Percentiles rank a stretch among this genome's conserved stretches.
These are phyloP conservation scores for Zelleria hepariella DNA, from an alignment of 2,888 invertebrate species.

Conservation along the genomic window DNA sequence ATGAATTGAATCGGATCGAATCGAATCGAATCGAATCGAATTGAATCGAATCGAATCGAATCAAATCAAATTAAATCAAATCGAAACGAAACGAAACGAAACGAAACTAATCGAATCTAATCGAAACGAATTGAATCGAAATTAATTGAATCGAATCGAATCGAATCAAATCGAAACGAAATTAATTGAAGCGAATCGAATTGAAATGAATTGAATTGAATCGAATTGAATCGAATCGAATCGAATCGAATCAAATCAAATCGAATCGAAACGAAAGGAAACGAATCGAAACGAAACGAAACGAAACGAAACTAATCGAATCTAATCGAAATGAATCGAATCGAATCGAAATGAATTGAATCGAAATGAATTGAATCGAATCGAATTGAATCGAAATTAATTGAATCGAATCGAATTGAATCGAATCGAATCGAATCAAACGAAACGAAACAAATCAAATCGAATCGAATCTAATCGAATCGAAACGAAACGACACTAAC, in stretches of 20 bases:
- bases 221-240: neutral
- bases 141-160: too few relatives aligned
- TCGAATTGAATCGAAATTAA: neutral
- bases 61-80: neutral
- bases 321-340: too few relatives aligned
- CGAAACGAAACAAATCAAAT: too few relatives aligned
- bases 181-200: too few relatives aligned
- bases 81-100: too few relatives aligned
- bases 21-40: neutral
- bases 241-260: neutral
- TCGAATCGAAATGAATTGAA: neutral
- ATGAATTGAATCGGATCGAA: neutral
- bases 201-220: neutral
- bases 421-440: neutral
- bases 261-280: neutral
- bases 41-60: neutral
- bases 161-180: too few relatives aligned
- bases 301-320: too few relatives aligned
- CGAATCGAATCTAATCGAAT: too few relatives aligned
- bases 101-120: too few relatives aligned
- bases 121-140: too few relatives aligned
- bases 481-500: neutral
- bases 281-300: slow-evolving; percentile 3
- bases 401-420: too few relatives aligned
- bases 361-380: neutral